Conservation (phyloP, 37 sponge, comb jelly and placozoan genomes). For the Cliona cf. orientalis region DNA sequence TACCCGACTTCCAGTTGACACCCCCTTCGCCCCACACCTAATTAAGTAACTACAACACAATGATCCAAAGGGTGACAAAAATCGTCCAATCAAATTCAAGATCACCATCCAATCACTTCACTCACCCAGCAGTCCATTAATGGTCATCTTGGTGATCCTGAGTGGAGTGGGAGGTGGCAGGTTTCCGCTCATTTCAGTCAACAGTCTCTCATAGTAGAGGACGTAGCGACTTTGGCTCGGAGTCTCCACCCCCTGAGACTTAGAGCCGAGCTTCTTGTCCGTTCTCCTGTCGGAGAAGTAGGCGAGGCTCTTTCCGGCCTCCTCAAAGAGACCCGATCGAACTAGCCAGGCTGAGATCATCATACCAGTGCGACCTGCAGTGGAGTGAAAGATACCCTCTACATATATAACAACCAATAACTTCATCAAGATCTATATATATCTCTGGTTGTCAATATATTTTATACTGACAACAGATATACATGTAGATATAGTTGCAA, state of each 20-base stretch:
- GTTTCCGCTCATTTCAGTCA: slow-evolving; percentile 20
- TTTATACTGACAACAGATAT: too few relatives aligned
- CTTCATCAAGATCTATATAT: too few relatives aligned
- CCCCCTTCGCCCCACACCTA: neutral
- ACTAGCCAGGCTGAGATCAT: slow-evolving; percentile 66
- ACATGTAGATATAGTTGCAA: too few relatives aligned
- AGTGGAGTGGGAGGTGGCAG: slow-evolving; percentile 30
- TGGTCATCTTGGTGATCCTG: slow-evolving; percentile 19
- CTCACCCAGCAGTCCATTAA: slow-evolving; percentile 35
- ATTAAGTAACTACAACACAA: neutral
- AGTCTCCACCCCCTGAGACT: slow-evolving; percentile 82
- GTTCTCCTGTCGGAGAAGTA: slow-evolving; percentile 68
- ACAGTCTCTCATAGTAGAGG: slow-evolving; percentile 36
- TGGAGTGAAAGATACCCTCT: too few relatives aligned
- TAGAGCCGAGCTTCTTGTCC: slow-evolving; percentile 44
- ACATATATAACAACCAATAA: too few relatives aligned
- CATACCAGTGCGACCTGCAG: slow-evolving; percentile 59
- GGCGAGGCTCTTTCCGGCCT: slow-evolving; percentile 53
- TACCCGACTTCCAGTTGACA: too few relatives aligned
- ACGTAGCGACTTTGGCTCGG: slow-evolving; percentile 76
- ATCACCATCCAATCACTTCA: neutral
- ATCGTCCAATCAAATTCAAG: neutral
- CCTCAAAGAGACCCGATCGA: slow-evolving; percentile 43
- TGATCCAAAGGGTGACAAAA: slow-evolving; percentile 2
- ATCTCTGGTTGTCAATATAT: too few relatives aligned